Evolutionary conservation across 2,797 vertebrate genomes (phyloP), one percentile per base, ranked within the genome.

Genomic region (Pampus argenteus): DNA sequence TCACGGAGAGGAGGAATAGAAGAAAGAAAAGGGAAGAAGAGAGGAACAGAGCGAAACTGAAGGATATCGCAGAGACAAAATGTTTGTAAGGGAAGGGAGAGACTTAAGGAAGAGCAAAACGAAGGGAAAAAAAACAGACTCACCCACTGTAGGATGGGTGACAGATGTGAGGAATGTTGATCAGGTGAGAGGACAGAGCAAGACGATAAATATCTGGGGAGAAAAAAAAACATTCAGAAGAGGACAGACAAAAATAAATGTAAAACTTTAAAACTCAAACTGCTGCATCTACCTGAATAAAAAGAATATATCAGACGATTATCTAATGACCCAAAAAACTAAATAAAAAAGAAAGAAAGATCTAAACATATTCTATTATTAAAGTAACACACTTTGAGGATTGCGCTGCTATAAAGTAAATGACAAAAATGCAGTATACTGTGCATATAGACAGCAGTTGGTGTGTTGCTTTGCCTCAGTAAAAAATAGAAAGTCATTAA

Each of bases 1-100:
- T 92, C 89, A 74, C 76, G 81, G 84, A 49, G 78, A 69, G 74
- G 74, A 83, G 86, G 78, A 77, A 76, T 50, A 31, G 68, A 45
- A 79, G 78, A 76, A 65, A 63, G 66, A 58, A 48, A 50, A 42
- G 74, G 58, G 42, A 63, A 56, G 55, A 51, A 29, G 54, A 60
- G 62, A 36, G 67, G 60, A 68, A 81, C 44, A 22, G 62, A 70
- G 60, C 63, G 71, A 84, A 75, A 86, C 66, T 62, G 81, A 78
- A 73, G 79, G 77, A 81, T 85, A 79, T 72, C 38, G 57, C 65
- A 26, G 70, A 56, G 66, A 64, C 44, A 28, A 54, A 66, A 61
- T 69, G 36, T 76, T 44, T 66, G 57, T 57, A 48, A 57, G 31
- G 34, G 22, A 13, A 44, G 28, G 48, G 52, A 60, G 59, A 78